Evolutionary conservation across 1,140 invertebrate species (phyloP), one percentile per base, ranked within the genome.

Genomic region (Hylaeus volcanicus): DNA sequence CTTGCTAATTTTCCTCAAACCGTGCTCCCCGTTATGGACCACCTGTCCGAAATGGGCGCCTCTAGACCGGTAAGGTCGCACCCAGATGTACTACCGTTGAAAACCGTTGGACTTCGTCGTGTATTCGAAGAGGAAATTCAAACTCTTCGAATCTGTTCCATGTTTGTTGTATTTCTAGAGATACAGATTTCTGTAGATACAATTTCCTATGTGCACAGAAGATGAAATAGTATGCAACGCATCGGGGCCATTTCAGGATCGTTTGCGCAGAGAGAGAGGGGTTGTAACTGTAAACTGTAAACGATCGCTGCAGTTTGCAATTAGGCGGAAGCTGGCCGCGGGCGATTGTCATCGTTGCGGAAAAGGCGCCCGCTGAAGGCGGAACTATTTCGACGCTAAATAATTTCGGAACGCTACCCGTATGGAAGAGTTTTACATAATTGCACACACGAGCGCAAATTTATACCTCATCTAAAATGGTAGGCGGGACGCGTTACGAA

Each of bases 1-100:
- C 56, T 74, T 58, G 78, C 71, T 79, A 85, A 85, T 85, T 83
- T 82, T 69, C 41, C 75, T 74, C 74, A 73, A 69, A 66, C 71
- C 78, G 60, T 26, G 41, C 51, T 56, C 41, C 51, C 37, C 45
- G 51, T 78, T 84, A 74, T 69, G 80, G 68, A 78, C 83, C 80
- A 82, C 64, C 74, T 78, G 83, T 81, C 45, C 58, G 71, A 8
- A 85, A 83, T 58, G 71, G 55, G 41, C 11, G 55, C 39, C 79
- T 48, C 51, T 80, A 70, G 74, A 72, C 56, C 53, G 56, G 53
- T n/a, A 64, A 64, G 73, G 60, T 78, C 70, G 56, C 56, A 74
- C 64, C 45, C 39, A 4, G 39, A 41, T 37, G 3, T 60, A 26
- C 26, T 26, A 26, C 26, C 26, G 26, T 26, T 26, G 26, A 26